Evolutionary conservation across 2,888 invertebrate genomes (phyloP).

Genomic region (Thelaira solivaga): DNA sequence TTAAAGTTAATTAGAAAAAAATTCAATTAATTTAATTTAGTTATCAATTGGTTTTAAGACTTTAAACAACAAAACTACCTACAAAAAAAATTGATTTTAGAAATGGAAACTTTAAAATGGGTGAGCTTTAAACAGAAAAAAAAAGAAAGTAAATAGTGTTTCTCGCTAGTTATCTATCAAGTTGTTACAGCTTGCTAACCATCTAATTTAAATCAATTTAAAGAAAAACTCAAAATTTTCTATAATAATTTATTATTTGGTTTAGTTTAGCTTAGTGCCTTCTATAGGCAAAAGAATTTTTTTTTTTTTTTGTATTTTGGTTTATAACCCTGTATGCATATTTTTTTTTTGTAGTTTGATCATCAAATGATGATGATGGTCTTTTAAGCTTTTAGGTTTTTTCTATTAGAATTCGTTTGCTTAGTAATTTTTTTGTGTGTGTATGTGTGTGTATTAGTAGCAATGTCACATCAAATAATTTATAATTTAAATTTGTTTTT

Average conservation of each 20-base stretch:
- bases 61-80: conserved; percentile 41
- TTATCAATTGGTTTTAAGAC: conserved; percentile 60
- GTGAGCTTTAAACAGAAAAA: conserved; percentile 33
- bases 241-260: background rate
- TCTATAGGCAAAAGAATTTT: background rate
- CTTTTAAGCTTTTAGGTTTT: background rate
- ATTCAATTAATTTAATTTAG: conserved; percentile 62
- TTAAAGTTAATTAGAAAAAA: conserved; percentile 46
- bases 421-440: conserved; percentile 4
- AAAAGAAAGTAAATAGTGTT: background rate
- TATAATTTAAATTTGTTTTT: conserved; percentile 53
- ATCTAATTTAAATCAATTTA: conserved; percentile 74
- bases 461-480: conserved; percentile 60
- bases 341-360: conserved; percentile 8
- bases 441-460: conserved; percentile 24
- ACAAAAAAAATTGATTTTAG: too few species aligned
- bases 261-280: too few species aligned
- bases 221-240: conserved; percentile 21
- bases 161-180: background rate
- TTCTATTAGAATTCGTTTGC: conserved; percentile 29
- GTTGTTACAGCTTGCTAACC: conserved; percentile 65
- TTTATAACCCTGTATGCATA: conserved; percentile 7
- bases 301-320: background rate
- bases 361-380: conserved; percentile 21
- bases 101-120: conserved; percentile 57